Conservation (phyloP, 1,140 invertebrate genomes). For the Sycobia sp. region DNA sequence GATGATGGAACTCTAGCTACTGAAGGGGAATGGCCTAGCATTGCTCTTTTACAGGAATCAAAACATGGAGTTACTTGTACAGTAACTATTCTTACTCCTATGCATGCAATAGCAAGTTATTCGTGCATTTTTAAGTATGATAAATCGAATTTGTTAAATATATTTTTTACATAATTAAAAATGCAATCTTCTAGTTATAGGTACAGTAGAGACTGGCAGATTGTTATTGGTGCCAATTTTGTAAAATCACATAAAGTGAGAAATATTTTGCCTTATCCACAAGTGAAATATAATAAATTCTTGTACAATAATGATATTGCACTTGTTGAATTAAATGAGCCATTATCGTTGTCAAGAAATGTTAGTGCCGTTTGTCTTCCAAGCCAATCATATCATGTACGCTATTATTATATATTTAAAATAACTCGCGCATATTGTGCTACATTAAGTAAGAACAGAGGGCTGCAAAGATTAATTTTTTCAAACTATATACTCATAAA, state of each 20-base stretch:
- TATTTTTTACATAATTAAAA: not conserved
- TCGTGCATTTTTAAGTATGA: constrained; percentile 63
- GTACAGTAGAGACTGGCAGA: constrained; percentile 51
- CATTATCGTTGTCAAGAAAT: constrained; percentile 62
- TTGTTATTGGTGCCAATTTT: constrained; percentile 59
- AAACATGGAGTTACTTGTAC: constrained; percentile 65
- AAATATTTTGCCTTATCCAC: constrained; percentile 65
- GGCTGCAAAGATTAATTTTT: too few relatives aligned
- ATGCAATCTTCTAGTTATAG: constrained; percentile 48
- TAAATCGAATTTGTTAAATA: constrained; percentile 5
- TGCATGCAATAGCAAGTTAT: constrained; percentile 66
- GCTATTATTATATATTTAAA: not conserved
- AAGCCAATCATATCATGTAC: constrained; percentile 55
- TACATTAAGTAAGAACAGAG: too few relatives aligned
- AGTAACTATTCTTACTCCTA: constrained; percentile 65
- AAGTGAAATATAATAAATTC: constrained; percentile 68
- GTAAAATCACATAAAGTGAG: constrained; percentile 50
- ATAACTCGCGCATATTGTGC: too few relatives aligned
- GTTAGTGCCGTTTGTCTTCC: constrained; percentile 67
- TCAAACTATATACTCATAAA: too few relatives aligned
- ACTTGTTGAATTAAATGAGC: constrained; percentile 62
- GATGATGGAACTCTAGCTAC: constrained; percentile 61
- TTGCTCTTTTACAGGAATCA: constrained; percentile 63
- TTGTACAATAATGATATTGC: constrained; percentile 67
- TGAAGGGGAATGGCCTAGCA: constrained; percentile 65